Evolutionary conservation across 2,888 invertebrate genomes (phyloP), one percentile per base, ranked within the genome.

Genomic region (Anoplius nigerrimus): DNA sequence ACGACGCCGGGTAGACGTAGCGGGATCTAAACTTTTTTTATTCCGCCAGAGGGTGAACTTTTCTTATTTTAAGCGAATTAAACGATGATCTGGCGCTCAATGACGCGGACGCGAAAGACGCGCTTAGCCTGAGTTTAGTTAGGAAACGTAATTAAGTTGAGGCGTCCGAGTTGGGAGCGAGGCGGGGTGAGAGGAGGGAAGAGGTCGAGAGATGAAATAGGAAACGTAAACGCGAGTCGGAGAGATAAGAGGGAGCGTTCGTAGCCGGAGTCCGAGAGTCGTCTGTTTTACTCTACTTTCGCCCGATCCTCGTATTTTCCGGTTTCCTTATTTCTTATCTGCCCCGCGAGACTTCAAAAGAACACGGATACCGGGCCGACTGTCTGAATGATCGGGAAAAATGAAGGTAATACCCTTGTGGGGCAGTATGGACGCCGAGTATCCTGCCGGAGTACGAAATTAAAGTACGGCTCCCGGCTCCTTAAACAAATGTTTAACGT

Each of bases 211-310:
- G 71, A 57, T 64, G 66, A 71, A 69, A 48, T 27, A 58, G 48
- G 54, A 61, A 55, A 74, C 67, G 68, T 63, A 66, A 70, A 62
- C 58, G 68, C 56, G 65, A 34, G 51, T 51, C 54, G 58, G 62
- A 27, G n/a, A 45, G 51, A 56, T 27, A 46, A 45, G 27, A 18
- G n/a, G 46, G 27, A 34, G 48, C 48, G 13, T 48, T 48, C 48
- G 48, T 48, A 48, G 13, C 48, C 11, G 34, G 34, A 34, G 34
- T 34, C 18, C 18, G 18, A 48, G 48, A 18, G 48, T 48, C 21
- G 52, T 52, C 52, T 22, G 52, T 52, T 52, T n/a, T 48, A 48
- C 48, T 48, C 18, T 48, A 48, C 48, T 3, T n/a, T 48, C 8
- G 48, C n/a, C 34, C 48, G 48, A 48, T 48, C 48, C 48, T 13